Conservation (phyloP, 1,140 invertebrate species). For the Metopolophium dirhodum region DNA sequence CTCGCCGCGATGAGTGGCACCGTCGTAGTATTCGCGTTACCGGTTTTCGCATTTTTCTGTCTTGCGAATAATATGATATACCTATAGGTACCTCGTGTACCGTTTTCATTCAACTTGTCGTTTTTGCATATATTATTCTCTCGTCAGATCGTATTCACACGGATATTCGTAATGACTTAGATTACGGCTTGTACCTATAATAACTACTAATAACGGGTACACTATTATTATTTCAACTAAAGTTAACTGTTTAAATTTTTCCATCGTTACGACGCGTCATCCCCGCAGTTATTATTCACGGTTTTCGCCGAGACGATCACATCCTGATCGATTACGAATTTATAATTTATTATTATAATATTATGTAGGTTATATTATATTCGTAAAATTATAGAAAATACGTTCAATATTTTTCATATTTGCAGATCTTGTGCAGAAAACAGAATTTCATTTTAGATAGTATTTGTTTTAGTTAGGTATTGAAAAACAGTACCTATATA, state of each 20-base stretch:
- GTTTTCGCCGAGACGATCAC: not conserved
- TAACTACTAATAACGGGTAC: too few species aligned
- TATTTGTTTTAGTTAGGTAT: not conserved
- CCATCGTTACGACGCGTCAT: not conserved
- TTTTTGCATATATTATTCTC: not conserved
- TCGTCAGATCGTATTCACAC: not conserved
- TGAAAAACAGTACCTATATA: not conserved
- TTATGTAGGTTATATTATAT: not conserved
- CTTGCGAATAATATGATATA: not conserved
- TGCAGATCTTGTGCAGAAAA: not conserved
- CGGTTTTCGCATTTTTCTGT: constrained; percentile 2
- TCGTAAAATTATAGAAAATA: not conserved
- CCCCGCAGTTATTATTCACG: not conserved
- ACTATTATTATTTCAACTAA: not conserved
- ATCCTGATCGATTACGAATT: not conserved
- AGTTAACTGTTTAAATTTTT: not conserved
- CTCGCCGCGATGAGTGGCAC: not conserved
- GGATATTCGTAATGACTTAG: not conserved
- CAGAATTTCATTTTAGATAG: not conserved
- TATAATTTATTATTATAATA: not conserved
- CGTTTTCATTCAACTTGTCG: not conserved
- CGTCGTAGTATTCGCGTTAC: not conserved
- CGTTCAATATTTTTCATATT: not conserved
- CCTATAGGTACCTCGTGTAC: not conserved
- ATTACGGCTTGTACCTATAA: not conserved